Evolutionary conservation across 2,888 invertebrate genomes (phyloP).

Genomic region (Nymphalis c-album): DNA sequence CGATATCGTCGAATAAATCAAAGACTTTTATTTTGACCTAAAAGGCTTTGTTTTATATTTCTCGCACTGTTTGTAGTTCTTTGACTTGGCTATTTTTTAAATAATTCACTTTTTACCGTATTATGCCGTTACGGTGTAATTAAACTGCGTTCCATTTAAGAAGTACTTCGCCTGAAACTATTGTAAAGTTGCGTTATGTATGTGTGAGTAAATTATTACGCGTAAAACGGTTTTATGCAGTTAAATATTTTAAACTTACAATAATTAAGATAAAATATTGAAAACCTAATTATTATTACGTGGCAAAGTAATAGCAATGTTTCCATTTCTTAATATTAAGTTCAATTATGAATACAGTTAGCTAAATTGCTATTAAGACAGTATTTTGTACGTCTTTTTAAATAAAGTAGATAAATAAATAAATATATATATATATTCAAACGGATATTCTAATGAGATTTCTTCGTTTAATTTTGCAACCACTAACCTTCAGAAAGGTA

Average conservation of each 20-base stretch:
- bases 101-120: not conserved
- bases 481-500: too few relatives aligned
- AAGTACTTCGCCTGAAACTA: not conserved
- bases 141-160: slow-evolving; percentile 4
- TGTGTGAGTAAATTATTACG: slow-evolving; percentile 3
- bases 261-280: too few relatives aligned
- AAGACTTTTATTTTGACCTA: slow-evolving; percentile 8
- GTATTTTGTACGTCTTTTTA: too few relatives aligned
- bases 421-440: too few relatives aligned
- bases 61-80: slow-evolving; percentile 9
- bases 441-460: too few relatives aligned
- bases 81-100: not conserved
- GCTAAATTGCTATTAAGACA: too few relatives aligned
- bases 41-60: slow-evolving; percentile 3
- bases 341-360: too few relatives aligned
- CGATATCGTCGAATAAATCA: slow-evolving; percentile 20
- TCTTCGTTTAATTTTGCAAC: too few relatives aligned
- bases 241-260: not conserved
- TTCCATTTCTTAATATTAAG: too few relatives aligned
- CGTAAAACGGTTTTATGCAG: slow-evolving; percentile 1
- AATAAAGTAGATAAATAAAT: too few relatives aligned
- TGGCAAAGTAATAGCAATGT: too few relatives aligned
- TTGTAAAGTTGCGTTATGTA: not conserved
- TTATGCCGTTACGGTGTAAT: slow-evolving; percentile 1
- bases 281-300: too few relatives aligned